Conservation (phyloP, 1,140 invertebrate genomes). For the Pogonus chalceus region DNA sequence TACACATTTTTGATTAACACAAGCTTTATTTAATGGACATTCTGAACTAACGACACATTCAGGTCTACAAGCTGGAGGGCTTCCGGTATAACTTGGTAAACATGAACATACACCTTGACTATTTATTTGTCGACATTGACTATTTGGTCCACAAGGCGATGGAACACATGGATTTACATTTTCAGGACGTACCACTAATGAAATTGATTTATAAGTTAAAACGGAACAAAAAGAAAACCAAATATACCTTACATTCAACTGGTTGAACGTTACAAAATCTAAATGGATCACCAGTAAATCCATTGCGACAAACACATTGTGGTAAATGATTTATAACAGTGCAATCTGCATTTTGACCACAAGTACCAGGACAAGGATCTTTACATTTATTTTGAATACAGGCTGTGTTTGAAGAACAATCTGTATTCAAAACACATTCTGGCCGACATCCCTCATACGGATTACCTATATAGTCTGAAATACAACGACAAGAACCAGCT, state of each 20-base stretch:
- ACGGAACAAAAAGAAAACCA: background rate
- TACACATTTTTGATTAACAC: constrained; percentile 54
- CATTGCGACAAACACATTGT: constrained; percentile 53
- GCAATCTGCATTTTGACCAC: constrained; percentile 57
- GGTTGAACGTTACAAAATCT: constrained; percentile 47
- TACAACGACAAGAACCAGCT: constrained; percentile 69
- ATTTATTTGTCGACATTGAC: constrained; percentile 55
- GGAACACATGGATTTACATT: constrained; percentile 48
- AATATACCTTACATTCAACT: constrained; percentile 41
- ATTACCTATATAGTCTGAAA: constrained; percentile 65
- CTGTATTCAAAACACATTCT: constrained; percentile 70
- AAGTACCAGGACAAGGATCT: constrained; percentile 70
- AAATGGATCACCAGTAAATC: constrained; percentile 66
- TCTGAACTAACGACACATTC: constrained; percentile 52
- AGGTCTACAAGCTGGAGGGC: constrained; percentile 50
- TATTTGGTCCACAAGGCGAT: constrained; percentile 59
- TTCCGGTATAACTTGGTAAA: constrained; percentile 45
- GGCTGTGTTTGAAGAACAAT: constrained; percentile 67
- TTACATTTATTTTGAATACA: constrained; percentile 68
- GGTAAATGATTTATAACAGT: constrained; percentile 55
- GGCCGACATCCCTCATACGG: constrained; percentile 71
- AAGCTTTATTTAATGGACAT: constrained; percentile 47
- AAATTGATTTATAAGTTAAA: constrained; percentile 1
- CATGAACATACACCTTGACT: constrained; percentile 47
- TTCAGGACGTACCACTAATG: constrained; percentile 28